Percentiles rank a stretch among this genome's conserved stretches.
phyloP scores from a whole-genome alignment of 2,888 invertebrate genomes.

The Galerucella nymphaeae region DNA sequence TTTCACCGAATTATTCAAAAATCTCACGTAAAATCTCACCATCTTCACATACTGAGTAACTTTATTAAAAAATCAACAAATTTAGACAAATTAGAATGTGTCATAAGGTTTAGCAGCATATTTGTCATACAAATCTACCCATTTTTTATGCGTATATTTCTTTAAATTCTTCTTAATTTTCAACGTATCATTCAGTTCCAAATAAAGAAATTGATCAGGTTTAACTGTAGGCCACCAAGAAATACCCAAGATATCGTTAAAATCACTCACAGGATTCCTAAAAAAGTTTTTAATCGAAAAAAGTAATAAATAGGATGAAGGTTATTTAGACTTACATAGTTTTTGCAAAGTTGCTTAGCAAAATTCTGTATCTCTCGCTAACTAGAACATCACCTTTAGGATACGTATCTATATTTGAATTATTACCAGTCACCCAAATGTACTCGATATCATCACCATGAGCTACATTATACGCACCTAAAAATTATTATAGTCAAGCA shows the following conservation, averaged over 20 bases:
- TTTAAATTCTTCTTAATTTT: constrained; percentile 38
- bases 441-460: constrained; percentile 47
- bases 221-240: constrained; percentile 42
- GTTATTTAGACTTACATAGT: constrained; percentile 61
- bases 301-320: neutral
- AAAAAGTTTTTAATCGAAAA: constrained; percentile 33
- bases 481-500: too few relatives aligned
- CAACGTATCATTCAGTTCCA: constrained; percentile 44
- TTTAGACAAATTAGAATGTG: constrained; percentile 21
- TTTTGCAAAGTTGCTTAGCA: constrained; percentile 73
- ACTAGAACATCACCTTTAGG: constrained; percentile 26
- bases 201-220: constrained; percentile 37
- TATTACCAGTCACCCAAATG: constrained; percentile 43
- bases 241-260: constrained; percentile 30
- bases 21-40: too few relatives aligned
- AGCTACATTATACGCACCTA: constrained; percentile 47
- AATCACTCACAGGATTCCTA: constrained; percentile 58
- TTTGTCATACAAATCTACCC: constrained; percentile 41
- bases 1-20: too few relatives aligned
- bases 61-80: too few relatives aligned
- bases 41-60: too few relatives aligned
- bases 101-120: constrained; percentile 39
- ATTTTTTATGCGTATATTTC: constrained; percentile 31
- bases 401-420: constrained; percentile 23
- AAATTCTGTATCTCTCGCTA: constrained; percentile 26